Percentiles rank a stretch among this genome's conserved stretches.
phyloP scores from a whole-genome alignment of 2,797 vertebrate genomes.

The Eupleurogrammus muticus region DNA sequence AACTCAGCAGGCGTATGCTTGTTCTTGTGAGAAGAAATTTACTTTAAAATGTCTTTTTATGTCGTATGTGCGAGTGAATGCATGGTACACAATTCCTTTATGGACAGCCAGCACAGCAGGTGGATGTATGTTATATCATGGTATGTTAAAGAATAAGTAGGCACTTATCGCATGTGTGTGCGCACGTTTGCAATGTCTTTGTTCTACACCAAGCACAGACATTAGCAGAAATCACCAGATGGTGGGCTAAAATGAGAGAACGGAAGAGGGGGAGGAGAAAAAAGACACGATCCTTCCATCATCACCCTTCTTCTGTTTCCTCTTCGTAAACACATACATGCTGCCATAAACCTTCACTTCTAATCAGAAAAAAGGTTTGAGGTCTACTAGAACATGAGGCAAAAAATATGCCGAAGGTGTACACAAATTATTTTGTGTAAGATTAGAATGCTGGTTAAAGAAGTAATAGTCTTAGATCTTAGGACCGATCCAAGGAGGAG shows the following conservation, averaged over 20 bases:
- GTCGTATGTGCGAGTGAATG: conserved; percentile 23
- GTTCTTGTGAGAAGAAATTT: conserved; percentile 48
- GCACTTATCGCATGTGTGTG: conserved; percentile 14
- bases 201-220: conserved; percentile 66
- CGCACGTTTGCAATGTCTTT: conserved; percentile 67
- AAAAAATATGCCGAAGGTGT: background rate
- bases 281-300: conserved; percentile 76
- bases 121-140: conserved; percentile 50
- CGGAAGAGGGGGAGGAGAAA: conserved; percentile 71
- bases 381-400: background rate
- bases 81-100: conserved; percentile 24
- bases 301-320: conserved; percentile 70
- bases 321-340: conserved; percentile 58
- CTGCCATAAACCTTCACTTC: conserved; percentile 27
- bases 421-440: background rate
- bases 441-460: background rate
- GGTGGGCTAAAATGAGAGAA: conserved; percentile 75
- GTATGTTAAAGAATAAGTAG: conserved; percentile 34
- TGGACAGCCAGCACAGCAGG: conserved; percentile 53
- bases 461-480: too few relatives aligned
- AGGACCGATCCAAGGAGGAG: too few relatives aligned
- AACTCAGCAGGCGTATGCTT: conserved; percentile 61
- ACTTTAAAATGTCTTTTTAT: conserved; percentile 28
- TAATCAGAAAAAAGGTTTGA: conserved; percentile 11
- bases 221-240: conserved; percentile 79